Percentiles rank a stretch among this genome's conserved stretches.
Evolutionary conservation across 2,797 vertebrate genomes (phyloP).

Genomic region (Melanitta fusca): DNA sequence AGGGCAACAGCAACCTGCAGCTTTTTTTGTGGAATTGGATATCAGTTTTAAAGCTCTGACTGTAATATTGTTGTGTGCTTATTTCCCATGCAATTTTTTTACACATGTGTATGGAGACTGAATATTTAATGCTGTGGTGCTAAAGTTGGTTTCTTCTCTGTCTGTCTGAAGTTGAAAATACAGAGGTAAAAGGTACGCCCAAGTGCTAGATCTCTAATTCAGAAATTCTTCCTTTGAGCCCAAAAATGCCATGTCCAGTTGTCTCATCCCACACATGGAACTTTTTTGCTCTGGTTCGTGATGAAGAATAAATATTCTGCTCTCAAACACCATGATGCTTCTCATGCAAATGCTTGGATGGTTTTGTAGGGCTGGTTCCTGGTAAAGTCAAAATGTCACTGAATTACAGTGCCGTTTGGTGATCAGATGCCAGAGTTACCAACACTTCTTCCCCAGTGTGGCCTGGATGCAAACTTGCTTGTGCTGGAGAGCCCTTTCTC

Average conservation of each 20-base stretch:
- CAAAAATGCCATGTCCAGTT: not conserved
- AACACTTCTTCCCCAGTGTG: not conserved
- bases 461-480: not conserved
- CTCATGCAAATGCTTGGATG: not conserved
- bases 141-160: not conserved
- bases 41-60: conserved; percentile 68
- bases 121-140: not conserved
- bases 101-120: not conserved
- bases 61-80: conserved; percentile 14
- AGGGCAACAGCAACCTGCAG: conserved; percentile 70
- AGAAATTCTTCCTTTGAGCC: not conserved
- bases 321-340: not conserved
- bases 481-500: not conserved
- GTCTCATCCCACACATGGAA: not conserved
- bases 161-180: not conserved
- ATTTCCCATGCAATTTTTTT: conserved; percentile 20
- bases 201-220: not conserved
- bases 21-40: conserved; percentile 57
- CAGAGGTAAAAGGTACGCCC: not conserved
- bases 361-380: not conserved
- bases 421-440: not conserved
- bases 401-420: not conserved
- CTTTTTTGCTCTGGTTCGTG: not conserved
- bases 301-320: not conserved
- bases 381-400: not conserved